A percentile compares a stretch with the other conserved stretches of the same genome.
These are phyloP conservation scores for Tetragonula carbonaria DNA, from an alignment of 2,888 invertebrate species.

Conservation along the genomic window DNA sequence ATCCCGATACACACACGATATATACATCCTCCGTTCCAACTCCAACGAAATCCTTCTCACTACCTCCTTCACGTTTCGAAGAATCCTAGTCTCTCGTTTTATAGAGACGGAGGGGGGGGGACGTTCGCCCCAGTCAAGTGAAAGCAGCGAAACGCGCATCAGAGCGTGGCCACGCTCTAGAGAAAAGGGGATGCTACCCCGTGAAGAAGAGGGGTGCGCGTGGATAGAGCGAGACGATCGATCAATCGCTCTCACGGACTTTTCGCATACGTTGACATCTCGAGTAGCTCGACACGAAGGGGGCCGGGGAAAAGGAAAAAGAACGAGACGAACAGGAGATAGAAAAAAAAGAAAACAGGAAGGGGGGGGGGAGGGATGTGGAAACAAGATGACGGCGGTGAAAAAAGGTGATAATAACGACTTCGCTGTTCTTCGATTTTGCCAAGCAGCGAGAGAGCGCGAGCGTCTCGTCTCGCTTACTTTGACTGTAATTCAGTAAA, in stretches of 20 bases:
- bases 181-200: not conserved
- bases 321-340: not conserved
- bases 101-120: not conserved
- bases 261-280: slow-evolving; percentile 38
- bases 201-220: not conserved
- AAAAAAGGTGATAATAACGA: not conserved
- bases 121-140: slow-evolving; percentile 12
- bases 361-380: not conserved
- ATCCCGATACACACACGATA: not conserved
- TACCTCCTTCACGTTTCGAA: not conserved
- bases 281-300: slow-evolving; percentile 12
- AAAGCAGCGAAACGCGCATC: slow-evolving; percentile 20
- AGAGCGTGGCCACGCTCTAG: slow-evolving; percentile 23
- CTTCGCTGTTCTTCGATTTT: slow-evolving; percentile 48
- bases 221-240: slow-evolving; percentile 19
- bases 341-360: not conserved
- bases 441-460: slow-evolving; percentile 34
- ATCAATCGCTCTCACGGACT: slow-evolving; percentile 39
- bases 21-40: not conserved
- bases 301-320: not conserved
- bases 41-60: not conserved
- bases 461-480: slow-evolving; percentile 32
- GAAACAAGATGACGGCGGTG: not conserved
- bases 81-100: not conserved
- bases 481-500: slow-evolving; percentile 65